Base-by-base conservation (phyloP, 1,140 invertebrate species). In the Eumeta japonica region DNA sequence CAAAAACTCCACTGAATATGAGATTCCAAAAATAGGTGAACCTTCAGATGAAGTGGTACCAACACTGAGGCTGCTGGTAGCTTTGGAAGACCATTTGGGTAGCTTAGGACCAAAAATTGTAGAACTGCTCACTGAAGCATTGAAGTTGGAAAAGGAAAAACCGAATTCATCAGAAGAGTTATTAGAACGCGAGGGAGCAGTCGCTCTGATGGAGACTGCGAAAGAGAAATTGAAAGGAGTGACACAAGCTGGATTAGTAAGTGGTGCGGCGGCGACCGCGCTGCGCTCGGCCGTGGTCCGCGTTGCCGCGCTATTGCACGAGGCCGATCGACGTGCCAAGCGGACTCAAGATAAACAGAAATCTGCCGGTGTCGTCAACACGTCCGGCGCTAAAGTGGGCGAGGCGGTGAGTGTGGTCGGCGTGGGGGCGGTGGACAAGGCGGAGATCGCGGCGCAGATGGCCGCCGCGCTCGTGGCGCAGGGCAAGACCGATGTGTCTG, bases 211-310 rank as follows among this genome's bases (percentile, higher is more conserved):
- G 35, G 89, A 91, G 68, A 90, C 88, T 0, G 83, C 85, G 0
- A 90, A 90, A 57, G 89, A 92, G 55, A 91, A 90, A 60, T 66
- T 92, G 10, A 89, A 88, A 65, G 89, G 89, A 20, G 85, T 88
- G 36, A 61, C 88, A 18, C 82, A 87, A 43, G 88, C 88, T 3
- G 86, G 86, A 28, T 81, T 90, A 49, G 81, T 91, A 12, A 75
- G 82, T 27, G 77, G 81, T 40, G 65, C 78, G 48, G 82, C 84
- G 1, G 78, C 83, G 19, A 66, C 75, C 28, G 81, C 86, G 3
- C 81, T 83, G 14, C 62, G 71, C 39, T 42, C 48, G 34, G 66
- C 71, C 18, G 80, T 83, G 43, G 81, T 83, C 55, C 83, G 86
- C 49, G 84, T 83, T 31, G 85, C 85, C 7, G 77, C 80, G 37